Evolutionary conservation across 2,797 vertebrate species (phyloP).

Genomic region (Manis crassicaudata): DNA sequence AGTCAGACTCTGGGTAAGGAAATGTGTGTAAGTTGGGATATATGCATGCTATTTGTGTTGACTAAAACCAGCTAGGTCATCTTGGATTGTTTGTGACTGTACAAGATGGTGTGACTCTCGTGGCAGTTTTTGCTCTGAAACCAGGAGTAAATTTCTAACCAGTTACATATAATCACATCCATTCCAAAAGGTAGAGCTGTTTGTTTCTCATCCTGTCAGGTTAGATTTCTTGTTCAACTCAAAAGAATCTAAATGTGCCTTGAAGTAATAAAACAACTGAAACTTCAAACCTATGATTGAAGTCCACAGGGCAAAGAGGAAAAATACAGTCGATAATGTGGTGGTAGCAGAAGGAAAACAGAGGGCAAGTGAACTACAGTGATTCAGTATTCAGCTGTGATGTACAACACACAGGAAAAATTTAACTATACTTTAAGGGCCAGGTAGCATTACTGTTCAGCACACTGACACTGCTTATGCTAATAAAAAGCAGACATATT

Average conservation of each 20-base stretch:
- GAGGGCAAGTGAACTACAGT: background rate
- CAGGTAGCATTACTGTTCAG: background rate
- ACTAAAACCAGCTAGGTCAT: background rate
- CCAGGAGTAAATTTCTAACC: constrained; percentile 35
- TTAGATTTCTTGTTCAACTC: constrained; percentile 62
- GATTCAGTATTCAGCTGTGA: background rate
- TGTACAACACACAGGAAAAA: background rate
- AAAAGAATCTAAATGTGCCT: constrained; percentile 15
- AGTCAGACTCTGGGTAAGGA: background rate
- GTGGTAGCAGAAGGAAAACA: background rate
- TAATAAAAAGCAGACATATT: background rate
- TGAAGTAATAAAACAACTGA: constrained; percentile 65
- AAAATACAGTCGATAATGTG: background rate
- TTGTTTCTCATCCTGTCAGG: constrained; percentile 33
- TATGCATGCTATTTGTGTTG: background rate
- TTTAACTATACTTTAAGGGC: background rate
- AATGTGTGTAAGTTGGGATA: background rate
- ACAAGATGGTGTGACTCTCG: constrained; percentile 24
- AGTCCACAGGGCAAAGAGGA: constrained; percentile 31
- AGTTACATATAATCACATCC: constrained; percentile 48
- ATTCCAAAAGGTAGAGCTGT: background rate
- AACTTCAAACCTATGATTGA: constrained; percentile 66
- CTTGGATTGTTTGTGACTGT: background rate
- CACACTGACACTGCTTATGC: background rate
- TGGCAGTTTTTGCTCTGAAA: constrained; percentile 53